Conservation (phyloP, 2,888 invertebrate species). For the Thumatha senex region DNA sequence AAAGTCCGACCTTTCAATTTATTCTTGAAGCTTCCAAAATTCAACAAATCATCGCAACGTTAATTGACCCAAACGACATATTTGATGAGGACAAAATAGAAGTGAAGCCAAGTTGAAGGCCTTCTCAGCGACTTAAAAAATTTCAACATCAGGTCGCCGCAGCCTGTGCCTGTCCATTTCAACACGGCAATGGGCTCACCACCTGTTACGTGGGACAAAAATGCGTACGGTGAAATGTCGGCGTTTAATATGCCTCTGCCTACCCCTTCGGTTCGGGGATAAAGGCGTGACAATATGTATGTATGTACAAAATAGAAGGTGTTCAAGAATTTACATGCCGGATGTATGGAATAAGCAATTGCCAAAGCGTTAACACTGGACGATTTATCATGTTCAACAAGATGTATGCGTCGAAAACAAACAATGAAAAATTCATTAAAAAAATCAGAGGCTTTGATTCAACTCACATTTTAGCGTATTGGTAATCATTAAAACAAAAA, state of each 20-base stretch:
- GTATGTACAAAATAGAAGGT: too few relatives aligned
- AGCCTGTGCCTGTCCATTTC: too few relatives aligned
- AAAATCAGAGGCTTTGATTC: constrained; percentile 21
- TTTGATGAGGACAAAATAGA: constrained; percentile 4
- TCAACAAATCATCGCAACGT: constrained; percentile 8
- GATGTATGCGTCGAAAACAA: constrained; percentile 10
- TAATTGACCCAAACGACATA: constrained; percentile 1
- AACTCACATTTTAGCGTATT: constrained; percentile 19
- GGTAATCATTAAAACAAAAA: constrained; percentile 28
- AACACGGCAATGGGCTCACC: too few relatives aligned
- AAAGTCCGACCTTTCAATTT: constrained; percentile 9
- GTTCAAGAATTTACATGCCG: constrained; percentile 41
- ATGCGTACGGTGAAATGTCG: too few relatives aligned
- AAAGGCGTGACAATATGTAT: too few relatives aligned
- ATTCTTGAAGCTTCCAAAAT: constrained; percentile 6
- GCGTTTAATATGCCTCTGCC: too few relatives aligned
- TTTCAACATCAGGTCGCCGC: too few relatives aligned
- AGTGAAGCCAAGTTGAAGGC: too few relatives aligned
- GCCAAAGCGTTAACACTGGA: constrained; percentile 13
- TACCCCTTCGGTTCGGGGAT: too few relatives aligned
- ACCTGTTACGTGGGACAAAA: too few relatives aligned
- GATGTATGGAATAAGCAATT: constrained; percentile 33
- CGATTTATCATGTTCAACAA: constrained; percentile 1
- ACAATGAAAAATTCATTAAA: constrained; percentile 15
- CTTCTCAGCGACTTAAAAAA: too few relatives aligned